A percentile compares a stretch with the other conserved stretches of the same genome.
Conservation (phyloP, 2,113 vertebrate species). For the Mellivora capensis region DNA sequence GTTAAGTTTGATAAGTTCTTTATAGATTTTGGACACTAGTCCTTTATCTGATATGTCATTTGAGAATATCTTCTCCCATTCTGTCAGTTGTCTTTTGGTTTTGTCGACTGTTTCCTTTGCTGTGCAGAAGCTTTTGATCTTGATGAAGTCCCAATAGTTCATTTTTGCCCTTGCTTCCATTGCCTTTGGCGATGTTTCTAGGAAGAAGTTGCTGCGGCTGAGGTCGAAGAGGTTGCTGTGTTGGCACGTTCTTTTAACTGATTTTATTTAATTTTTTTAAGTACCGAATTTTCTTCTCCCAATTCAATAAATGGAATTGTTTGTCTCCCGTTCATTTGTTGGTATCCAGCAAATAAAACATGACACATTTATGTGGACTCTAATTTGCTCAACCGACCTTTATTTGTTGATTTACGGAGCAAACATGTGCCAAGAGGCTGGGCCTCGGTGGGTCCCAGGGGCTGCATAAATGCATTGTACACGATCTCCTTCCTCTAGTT, state of each 20-base stretch:
- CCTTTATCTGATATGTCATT: too few relatives aligned
- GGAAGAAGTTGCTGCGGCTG: too few relatives aligned
- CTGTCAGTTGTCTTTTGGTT: too few relatives aligned
- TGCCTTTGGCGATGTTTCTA: too few relatives aligned
- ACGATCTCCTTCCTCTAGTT: background rate
- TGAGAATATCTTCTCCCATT: too few relatives aligned
- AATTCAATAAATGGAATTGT: background rate
- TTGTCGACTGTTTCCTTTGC: too few relatives aligned
- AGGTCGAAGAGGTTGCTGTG: too few relatives aligned
- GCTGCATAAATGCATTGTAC: background rate
- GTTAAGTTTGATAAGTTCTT: too few relatives aligned
- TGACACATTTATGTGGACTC: background rate
- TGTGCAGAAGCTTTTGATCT: too few relatives aligned
- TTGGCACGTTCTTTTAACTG: background rate
- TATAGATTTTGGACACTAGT: too few relatives aligned
- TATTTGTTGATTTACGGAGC: background rate
- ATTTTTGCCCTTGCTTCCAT: too few relatives aligned
- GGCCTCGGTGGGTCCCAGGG: background rate
- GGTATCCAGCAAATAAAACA: slow-evolving; percentile 8
- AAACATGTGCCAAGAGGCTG: background rate
- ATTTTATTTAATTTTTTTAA: background rate
- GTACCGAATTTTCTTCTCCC: background rate
- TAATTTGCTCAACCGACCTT: background rate
- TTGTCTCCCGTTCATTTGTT: background rate
- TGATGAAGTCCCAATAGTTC: too few relatives aligned